These are phyloP conservation scores for Cavia aperea DNA, from an alignment of 2,113 vertebrate genomes.

Conservation along the genomic window DNA sequence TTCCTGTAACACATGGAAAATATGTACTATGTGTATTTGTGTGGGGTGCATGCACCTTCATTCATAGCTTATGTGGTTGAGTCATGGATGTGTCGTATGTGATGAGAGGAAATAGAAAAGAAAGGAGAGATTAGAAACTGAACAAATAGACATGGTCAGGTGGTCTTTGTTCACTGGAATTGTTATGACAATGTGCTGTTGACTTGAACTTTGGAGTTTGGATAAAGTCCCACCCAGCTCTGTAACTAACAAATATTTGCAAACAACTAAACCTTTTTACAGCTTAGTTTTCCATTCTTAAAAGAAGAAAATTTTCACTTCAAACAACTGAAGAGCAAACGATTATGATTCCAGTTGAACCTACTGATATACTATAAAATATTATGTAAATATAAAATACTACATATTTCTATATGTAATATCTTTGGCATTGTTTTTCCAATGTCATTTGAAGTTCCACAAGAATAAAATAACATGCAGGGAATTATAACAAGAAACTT, in stretches of 20 bases:
- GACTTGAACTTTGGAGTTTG: conserved; percentile 20
- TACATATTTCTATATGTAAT: not conserved
- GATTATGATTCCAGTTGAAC: not conserved
- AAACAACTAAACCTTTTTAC: not conserved
- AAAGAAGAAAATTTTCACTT: not conserved
- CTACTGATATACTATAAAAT: not conserved
- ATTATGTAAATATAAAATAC: not conserved
- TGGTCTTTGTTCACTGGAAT: not conserved
- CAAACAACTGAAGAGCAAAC: not conserved
- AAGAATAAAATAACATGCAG: not conserved
- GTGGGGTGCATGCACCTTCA: not conserved
- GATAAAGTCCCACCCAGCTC: not conserved
- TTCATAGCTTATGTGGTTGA: not conserved
- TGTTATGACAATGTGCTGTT: not conserved
- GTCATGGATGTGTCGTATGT: not conserved
- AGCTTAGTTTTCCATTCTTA: not conserved
- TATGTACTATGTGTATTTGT: not conserved
- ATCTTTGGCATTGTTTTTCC: not conserved
- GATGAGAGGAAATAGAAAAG: not conserved
- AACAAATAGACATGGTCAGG: fast-evolving
- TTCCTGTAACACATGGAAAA: not conserved
- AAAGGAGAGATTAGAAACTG: not conserved
- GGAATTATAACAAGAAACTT: not conserved
- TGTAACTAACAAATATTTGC: not conserved
- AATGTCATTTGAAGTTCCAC: not conserved